Evolutionary conservation across 2,888 invertebrate species (phyloP).

Genomic region (Agelastica alni): DNA sequence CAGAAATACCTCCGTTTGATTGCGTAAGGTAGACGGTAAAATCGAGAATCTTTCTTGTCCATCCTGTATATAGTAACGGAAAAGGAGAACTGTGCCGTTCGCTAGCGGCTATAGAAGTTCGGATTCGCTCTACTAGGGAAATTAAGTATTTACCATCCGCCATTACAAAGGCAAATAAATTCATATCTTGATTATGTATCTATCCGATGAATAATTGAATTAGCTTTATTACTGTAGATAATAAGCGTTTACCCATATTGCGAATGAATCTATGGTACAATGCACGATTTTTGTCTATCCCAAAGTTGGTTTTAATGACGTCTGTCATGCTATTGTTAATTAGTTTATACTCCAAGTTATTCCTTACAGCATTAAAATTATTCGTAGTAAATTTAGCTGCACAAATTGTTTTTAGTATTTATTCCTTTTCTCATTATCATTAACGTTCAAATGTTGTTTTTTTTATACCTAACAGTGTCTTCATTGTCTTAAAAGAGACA

Average conservation of each 20-base stretch:
- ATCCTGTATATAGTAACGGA: slow-evolving; percentile 18
- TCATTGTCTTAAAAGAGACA: too few relatives aligned
- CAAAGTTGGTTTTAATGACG: slow-evolving; percentile 11
- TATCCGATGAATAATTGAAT: slow-evolving; percentile 28
- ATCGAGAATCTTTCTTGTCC: too few relatives aligned
- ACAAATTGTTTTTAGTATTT: too few relatives aligned
- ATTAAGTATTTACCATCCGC: slow-evolving; percentile 29
- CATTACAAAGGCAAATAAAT: slow-evolving; percentile 31
- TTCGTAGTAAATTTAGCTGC: too few relatives aligned
- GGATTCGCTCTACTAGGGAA: slow-evolving; percentile 27
- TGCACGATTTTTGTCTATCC: slow-evolving; percentile 17
- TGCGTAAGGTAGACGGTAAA: too few relatives aligned
- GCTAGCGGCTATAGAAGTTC: slow-evolving; percentile 22
- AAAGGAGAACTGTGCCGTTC: slow-evolving; percentile 8
- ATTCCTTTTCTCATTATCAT: too few relatives aligned
- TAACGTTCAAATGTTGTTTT: too few relatives aligned
- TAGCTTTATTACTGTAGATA: slow-evolving; percentile 21
- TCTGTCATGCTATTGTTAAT: slow-evolving; percentile 19
- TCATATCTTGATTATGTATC: slow-evolving; percentile 33
- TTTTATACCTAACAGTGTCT: too few relatives aligned
- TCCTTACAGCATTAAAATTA: too few relatives aligned
- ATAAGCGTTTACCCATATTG: slow-evolving; percentile 22
- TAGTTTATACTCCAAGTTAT: slow-evolving; percentile 1
- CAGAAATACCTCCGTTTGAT: too few relatives aligned
- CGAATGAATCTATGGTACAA: slow-evolving; percentile 9